These are phyloP conservation scores for Brassicogethes aeneus DNA, from an alignment of 2,888 invertebrate species.

Conservation along the genomic window DNA sequence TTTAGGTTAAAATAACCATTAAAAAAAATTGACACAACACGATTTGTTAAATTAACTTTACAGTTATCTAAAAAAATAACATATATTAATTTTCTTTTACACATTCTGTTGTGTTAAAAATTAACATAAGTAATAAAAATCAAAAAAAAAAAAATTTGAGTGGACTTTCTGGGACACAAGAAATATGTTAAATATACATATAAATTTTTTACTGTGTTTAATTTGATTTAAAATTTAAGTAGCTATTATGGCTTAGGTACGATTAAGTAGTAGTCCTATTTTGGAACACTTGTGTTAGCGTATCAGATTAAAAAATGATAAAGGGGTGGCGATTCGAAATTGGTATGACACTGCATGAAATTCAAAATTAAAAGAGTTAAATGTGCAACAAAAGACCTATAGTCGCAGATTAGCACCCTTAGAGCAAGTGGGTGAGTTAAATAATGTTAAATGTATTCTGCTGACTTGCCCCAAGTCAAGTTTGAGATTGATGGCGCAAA, in stretches of 20 bases:
- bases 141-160: no score
- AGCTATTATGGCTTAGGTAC: not conserved
- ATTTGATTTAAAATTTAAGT: not conserved
- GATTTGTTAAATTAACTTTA: no score
- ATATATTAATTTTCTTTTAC: no score
- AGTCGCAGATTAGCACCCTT: constrained; percentile 33
- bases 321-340: constrained; percentile 19
- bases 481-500: constrained; percentile 27
- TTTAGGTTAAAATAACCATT: no score
- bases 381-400: constrained; percentile 35
- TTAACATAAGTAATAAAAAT: no score
- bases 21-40: no score
- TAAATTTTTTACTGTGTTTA: no score
- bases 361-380: constrained; percentile 38
- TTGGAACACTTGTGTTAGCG: constrained; percentile 2
- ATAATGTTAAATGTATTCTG: no score
- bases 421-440: not conserved
- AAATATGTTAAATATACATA: no score
- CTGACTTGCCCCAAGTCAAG: not conserved
- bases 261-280: not conserved
- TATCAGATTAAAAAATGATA: not conserved
- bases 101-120: no score
- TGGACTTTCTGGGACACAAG: no score
- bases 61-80: no score
- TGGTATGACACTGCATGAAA: constrained; percentile 40